Evolutionary conservation across 2,888 invertebrate genomes (phyloP).

Genomic region (Drosophila emarginata): DNA sequence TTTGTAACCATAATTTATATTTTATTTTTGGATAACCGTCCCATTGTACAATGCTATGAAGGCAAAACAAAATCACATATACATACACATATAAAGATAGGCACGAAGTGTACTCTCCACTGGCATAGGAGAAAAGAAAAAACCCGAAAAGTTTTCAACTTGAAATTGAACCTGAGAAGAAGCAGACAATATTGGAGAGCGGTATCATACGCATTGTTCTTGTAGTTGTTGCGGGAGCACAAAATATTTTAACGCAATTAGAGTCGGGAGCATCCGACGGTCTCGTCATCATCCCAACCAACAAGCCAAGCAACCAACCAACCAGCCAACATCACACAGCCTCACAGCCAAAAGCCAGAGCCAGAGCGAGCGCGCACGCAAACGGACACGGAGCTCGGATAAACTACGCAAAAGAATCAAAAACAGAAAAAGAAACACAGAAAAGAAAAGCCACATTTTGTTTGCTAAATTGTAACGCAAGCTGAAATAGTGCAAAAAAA

Average conservation of each 20-base stretch:
- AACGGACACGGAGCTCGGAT: constrained; percentile 71
- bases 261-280: constrained; percentile 55
- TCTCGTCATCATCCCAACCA: constrained; percentile 49
- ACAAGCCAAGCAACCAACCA: neutral
- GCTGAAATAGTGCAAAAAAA: constrained; percentile 24
- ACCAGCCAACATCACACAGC: constrained; percentile 36
- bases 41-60: constrained; percentile 23
- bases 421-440: constrained; percentile 28
- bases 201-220: constrained; percentile 45
- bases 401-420: constrained; percentile 46
- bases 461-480: constrained; percentile 35
- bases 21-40: neutral
- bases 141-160: constrained; percentile 64
- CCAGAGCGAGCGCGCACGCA: constrained; percentile 76
- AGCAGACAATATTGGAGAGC: constrained; percentile 70
- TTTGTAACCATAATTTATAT: neutral
- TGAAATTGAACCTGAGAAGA: constrained; percentile 71
- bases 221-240: constrained; percentile 59
- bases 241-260: constrained; percentile 79
- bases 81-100: constrained; percentile 20
- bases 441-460: constrained; percentile 18
- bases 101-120: constrained; percentile 30
- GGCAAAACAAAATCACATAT: constrained; percentile 39
- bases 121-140: constrained; percentile 29
- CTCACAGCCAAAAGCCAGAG: constrained; percentile 49